phyloP scores from a whole-genome alignment of 2,797 vertebrate species.

The Lepilemur ruficaudatus region DNA sequence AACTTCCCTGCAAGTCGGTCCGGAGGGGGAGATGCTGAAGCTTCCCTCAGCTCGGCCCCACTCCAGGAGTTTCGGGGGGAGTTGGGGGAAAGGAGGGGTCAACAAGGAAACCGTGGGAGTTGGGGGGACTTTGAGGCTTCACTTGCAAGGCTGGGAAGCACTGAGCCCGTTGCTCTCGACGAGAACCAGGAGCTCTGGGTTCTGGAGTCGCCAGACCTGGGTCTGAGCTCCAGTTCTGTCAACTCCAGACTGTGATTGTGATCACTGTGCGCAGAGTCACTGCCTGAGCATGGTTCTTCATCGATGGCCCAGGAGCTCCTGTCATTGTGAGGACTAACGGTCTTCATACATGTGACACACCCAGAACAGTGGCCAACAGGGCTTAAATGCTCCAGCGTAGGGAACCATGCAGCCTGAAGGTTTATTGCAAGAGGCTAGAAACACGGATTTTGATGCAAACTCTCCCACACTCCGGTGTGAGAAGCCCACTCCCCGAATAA shows the following conservation, averaged over 20 bases:
- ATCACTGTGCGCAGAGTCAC: accelerated
- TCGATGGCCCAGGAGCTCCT: accelerated
- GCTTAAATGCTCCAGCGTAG: neutral
- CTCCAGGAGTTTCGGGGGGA: accelerated
- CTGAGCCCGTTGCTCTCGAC: neutral
- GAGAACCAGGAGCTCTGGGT: neutral
- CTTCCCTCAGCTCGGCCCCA: neutral
- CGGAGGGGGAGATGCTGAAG: neutral
- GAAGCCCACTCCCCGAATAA: neutral
- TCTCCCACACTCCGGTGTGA: neutral
- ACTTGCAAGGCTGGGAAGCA: neutral
- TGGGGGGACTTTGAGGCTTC: neutral
- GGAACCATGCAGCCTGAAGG: accelerated
- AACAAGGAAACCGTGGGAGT: neutral
- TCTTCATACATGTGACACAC: accelerated
- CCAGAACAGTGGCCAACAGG: accelerated
- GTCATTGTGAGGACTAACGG: accelerated
- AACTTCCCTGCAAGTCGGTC: neutral
- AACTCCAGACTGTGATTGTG: accelerated
- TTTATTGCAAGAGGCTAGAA: neutral
- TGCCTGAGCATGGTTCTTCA: too few relatives aligned
- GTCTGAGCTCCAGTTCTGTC: neutral
- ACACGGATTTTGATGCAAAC: neutral
- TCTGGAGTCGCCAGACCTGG: accelerated
- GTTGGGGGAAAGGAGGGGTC: neutral